Evolutionary conservation across 2,888 invertebrate genomes (phyloP), one percentile per base, ranked within the genome.

Genomic region (Hirtodrosophila confusa): DNA sequence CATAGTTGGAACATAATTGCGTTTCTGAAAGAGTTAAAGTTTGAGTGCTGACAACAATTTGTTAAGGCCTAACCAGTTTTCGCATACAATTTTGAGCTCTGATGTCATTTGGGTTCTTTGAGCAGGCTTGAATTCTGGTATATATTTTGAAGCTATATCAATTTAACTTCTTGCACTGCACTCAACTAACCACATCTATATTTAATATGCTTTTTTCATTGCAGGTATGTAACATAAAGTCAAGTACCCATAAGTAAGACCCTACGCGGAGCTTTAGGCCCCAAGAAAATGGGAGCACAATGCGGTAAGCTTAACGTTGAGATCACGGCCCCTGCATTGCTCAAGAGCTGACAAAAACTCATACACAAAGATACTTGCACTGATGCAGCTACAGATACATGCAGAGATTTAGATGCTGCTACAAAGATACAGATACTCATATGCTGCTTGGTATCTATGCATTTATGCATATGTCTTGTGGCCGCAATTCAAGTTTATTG

Each of bases 401-500:
- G 27, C 6, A 27, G 27, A 64, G 36, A 9, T 17, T 5, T n/a
- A 61, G 12, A 43, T 49, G n/a, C 51, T 49, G 17, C 31, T 39
- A 35, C 10, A 58, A 8, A 36, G n/a, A 27, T 29, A 31, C 17
- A 48, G 27, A 9, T 49, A 12, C 27, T 36, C 17, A 31, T 61
- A 31, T 37, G 29, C 17, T 39, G 43, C 12, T 29, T n/a, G 27
- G 31, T 36, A 37, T 33, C 50, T 53, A 47, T 69, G 66, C 72
- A 75, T 73, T 75, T 73, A 73, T 73, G 69, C 75, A 66, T 56
- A 54, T 61, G 51, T 49, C 70, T 75, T 75, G 50, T 70, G 58
- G 56, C 62, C 60, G 41, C 67, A 85, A 85, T 78, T 80, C 85
- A 78, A 85, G 82, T 85, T 80, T 80, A 85, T 80, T 82, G 82